Evolutionary conservation across 2,113 vertebrate species (phyloP).

Genomic region (Cyanoliseus patagonus): DNA sequence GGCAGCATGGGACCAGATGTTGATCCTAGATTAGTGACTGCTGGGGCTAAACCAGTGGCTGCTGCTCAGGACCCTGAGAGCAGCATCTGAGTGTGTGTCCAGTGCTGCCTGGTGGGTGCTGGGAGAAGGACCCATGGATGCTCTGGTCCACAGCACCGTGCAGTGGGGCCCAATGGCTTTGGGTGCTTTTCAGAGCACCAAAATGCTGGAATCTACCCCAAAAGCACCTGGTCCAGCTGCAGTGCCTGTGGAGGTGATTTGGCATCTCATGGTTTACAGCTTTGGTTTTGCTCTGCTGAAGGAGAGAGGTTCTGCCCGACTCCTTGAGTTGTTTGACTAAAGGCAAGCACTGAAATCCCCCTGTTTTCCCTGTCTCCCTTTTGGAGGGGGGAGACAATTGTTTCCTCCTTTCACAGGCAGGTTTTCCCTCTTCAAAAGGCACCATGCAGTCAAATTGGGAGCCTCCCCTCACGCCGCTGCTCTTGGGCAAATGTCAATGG

Average conservation of each 20-base stretch:
- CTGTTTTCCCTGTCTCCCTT: not conserved
- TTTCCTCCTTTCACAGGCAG: not conserved
- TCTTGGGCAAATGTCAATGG: accelerated
- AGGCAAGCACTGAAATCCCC: not conserved
- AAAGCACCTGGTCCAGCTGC: not conserved
- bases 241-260: accelerated
- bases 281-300: not conserved
- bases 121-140: not conserved
- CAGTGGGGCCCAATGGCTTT: not conserved
- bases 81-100: not conserved
- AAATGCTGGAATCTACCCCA: not conserved
- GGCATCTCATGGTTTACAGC: not conserved
- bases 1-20: slow-evolving; percentile 24
- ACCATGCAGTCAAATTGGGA: not conserved
- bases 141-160: accelerated
- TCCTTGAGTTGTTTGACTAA: not conserved
- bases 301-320: not conserved
- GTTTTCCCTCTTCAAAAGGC: not conserved
- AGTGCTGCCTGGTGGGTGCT: not conserved
- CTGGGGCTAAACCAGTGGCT: slow-evolving; percentile 10
- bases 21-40: slow-evolving; percentile 31
- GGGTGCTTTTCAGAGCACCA: not conserved
- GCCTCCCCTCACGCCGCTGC: not conserved
- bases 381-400: not conserved
- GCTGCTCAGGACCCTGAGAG: not conserved